These are phyloP conservation scores for Laticauda laticaudata DNA, from an alignment of 2,113 vertebrate species.

Conservation along the genomic window DNA sequence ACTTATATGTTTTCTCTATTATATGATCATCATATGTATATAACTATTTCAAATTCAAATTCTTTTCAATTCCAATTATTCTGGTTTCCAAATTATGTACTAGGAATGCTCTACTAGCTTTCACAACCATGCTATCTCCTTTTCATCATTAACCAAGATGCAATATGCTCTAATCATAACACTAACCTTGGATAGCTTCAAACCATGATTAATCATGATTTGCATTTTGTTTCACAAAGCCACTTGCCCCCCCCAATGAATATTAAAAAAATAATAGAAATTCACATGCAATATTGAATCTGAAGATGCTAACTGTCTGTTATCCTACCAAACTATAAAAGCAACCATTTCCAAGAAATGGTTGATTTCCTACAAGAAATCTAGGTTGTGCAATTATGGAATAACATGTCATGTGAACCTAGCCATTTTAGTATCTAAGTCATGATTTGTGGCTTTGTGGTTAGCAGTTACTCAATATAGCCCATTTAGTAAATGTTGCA, in stretches of 20 bases:
- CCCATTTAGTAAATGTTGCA: not conserved
- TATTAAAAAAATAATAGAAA: not conserved
- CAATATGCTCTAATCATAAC: not conserved
- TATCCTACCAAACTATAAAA: not conserved
- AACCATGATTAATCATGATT: not conserved
- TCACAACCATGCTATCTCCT: not conserved
- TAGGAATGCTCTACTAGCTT: not conserved
- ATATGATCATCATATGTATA: not conserved
- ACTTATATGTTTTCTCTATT: not conserved
- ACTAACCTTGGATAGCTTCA: not conserved
- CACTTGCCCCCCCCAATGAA: accelerated
- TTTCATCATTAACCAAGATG: not conserved
- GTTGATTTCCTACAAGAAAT: not conserved
- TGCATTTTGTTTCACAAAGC: not conserved
- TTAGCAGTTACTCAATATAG: not conserved
- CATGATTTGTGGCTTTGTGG: not conserved
- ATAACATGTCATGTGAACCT: not conserved
- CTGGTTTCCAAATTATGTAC: not conserved
- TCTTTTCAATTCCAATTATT: not conserved
- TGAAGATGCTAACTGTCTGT: not conserved
- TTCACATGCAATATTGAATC: not conserved
- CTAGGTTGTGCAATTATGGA: not conserved
- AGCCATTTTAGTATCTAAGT: not conserved
- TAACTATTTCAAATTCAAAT: not conserved
- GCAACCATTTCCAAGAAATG: not conserved